Evolutionary conservation across 2,888 invertebrate species (phyloP).

Genomic region (Metalampra italica): DNA sequence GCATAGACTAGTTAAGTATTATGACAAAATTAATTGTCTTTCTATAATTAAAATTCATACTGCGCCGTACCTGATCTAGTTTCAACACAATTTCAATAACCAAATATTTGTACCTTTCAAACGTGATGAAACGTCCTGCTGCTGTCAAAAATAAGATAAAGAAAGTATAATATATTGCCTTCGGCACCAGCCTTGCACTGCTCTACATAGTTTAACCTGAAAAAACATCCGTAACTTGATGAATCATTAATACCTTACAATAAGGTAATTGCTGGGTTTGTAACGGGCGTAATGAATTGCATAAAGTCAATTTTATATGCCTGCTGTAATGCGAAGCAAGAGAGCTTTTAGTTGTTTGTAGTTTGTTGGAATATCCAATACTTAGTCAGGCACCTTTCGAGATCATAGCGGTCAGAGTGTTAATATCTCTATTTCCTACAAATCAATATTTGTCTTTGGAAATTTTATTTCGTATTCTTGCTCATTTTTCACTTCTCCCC

Average conservation of each 20-base stretch:
- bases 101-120: slow-evolving; percentile 8
- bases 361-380: no score
- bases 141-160: slow-evolving; percentile 38
- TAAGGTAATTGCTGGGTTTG: slow-evolving; percentile 21
- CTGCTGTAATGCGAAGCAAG: slow-evolving; percentile 1
- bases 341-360: slow-evolving; percentile 7
- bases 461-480: no score
- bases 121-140: slow-evolving; percentile 9
- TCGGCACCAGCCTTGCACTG: slow-evolving; percentile 35
- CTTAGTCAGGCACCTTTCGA: no score
- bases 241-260: slow-evolving; percentile 33
- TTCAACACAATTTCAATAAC: neutral
- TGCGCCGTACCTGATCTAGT: neutral
- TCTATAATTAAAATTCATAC: neutral
- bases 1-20: no score
- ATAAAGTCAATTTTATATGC: slow-evolving; percentile 18
- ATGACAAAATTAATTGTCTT: no score
- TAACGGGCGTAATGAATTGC: slow-evolving; percentile 22
- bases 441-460: no score
- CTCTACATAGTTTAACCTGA: slow-evolving; percentile 55
- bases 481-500: no score
- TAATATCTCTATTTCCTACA: no score
- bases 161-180: slow-evolving; percentile 31
- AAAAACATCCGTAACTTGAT: slow-evolving; percentile 50
- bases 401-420: no score